Evolutionary conservation across 2,797 vertebrate genomes (phyloP), one percentile per base, ranked within the genome.

Genomic region (Takifugu rubripes): DNA sequence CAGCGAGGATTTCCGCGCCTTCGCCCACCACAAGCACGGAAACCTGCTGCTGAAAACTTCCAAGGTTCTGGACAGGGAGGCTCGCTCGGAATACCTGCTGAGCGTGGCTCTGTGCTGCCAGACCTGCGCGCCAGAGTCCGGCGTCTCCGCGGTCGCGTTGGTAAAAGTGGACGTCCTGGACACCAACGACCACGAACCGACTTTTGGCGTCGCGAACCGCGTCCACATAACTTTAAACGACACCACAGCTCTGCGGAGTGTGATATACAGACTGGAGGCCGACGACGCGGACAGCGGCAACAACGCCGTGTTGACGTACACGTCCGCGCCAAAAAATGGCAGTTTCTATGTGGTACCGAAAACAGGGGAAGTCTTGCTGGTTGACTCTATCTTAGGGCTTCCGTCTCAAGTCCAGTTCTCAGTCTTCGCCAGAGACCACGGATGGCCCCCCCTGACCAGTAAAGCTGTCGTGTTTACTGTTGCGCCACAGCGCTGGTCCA

Each of bases 321-420:
- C 87, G 8, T 91, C 92, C 21, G 55, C 79, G 16, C 94, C 92
- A 55, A 77, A 61, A 66, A 93, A 93, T 70, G 86, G 90, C 54
- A 91, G 90, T 71, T 94, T 95, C 82, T 95, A 94, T 49, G 92
- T 95, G 44, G 93, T 94, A 52, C 94, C 94, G 24, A 94, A 94
- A 84, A 95, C 93, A 5, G 94, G 94, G 5, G 91, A 94, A 79
- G 90, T 95, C 59, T 53, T 95, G 60, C 87, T 95, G 52, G 92
- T 95, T 8, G 91, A 94, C 79, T 95, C 94, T 2, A 91, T 96
- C 45, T 86, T 95, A 25, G 89, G 92, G 59, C 72, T 90, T 12
- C 83, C 86, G 8, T 88, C 88, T 3, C 65, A 87, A 10, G 77
- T 94, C 56, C 79, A 57, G 50, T 88, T 95, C 62, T 74, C 66